phyloP scores from a whole-genome alignment of 2,888 invertebrate genomes.

The Nomada ruficornis region DNA sequence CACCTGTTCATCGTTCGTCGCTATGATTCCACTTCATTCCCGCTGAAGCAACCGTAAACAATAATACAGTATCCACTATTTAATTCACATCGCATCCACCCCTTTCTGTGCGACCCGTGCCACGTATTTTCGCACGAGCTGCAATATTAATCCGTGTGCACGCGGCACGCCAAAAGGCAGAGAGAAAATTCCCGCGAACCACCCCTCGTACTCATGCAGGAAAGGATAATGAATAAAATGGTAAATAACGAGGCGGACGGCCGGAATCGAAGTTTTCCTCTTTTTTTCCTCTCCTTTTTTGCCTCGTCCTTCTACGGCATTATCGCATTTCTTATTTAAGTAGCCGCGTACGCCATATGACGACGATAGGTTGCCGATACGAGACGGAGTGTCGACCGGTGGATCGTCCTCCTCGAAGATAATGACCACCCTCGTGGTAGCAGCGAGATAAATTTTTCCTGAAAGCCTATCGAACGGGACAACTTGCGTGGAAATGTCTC shows the following conservation, averaged over 20 bases:
- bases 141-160: slow-evolving; percentile 28
- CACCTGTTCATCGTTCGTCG: no score
- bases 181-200: slow-evolving; percentile 25
- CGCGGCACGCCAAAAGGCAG: slow-evolving; percentile 5
- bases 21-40: neutral
- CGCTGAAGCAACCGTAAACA: neutral
- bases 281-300: slow-evolving; percentile 5
- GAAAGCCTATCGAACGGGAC: slow-evolving; percentile 6
- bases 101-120: neutral
- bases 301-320: slow-evolving; percentile 50
- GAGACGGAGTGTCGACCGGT: slow-evolving; percentile 7
- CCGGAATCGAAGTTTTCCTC: neutral
- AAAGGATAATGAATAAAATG: slow-evolving; percentile 73
- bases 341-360: slow-evolving; percentile 23
- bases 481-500: neutral
- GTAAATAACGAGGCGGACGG: slow-evolving; percentile 66
- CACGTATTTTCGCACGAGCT: slow-evolving; percentile 7
- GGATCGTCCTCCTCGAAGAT: slow-evolving; percentile 37
- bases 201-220: slow-evolving; percentile 18
- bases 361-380: slow-evolving; percentile 61
- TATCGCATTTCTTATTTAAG: slow-evolving; percentile 75
- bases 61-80: slow-evolving; percentile 12
- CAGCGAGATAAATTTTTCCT: slow-evolving; percentile 14
- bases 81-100: slow-evolving; percentile 17
- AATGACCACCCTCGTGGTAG: slow-evolving; percentile 49